Evolutionary conservation across 2,888 invertebrate species (phyloP), one percentile per base, ranked within the genome.

Genomic region (Yponomeuta evonymella): DNA sequence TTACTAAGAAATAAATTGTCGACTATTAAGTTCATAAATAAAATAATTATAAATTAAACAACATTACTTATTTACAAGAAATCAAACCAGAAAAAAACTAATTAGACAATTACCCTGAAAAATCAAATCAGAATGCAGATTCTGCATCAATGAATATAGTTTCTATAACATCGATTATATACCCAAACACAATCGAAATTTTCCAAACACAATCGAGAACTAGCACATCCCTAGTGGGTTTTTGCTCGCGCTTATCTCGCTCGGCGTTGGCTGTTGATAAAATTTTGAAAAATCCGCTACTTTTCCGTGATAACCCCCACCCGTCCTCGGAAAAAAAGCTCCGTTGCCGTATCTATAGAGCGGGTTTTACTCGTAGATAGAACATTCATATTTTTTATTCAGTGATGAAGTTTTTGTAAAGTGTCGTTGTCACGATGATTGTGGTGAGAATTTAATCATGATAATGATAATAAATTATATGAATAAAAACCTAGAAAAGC

Each of bases 201-300:
- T 33, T 3, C 3, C 36, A 51, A 51, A 51, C 70, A 71, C 68
- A 70, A 70, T 70, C 33, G 70, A 68, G 68, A 29, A 5, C 48
- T 3, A 67, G 77, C 77, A 70, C 91, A 85, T 81, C 91, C 80
- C 91, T 91, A 90, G 72, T 30, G 12, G 65, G 51, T 68, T 67
- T 64, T 66, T 29, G 48, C 70, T 58, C 63, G 48, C 58, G 66
- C 70, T 23, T 69, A 68, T 72, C 73, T 72, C 67, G 10, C 48
- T 69, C 67, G 48, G 51, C 71, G 70, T 69, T 67, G 71, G 68
- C 62, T 70, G 69, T 65, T 82, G 92, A 93, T 93, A 92, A 92
- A 92, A 92, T 91, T 92, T 90, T 90, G 92, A 92, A 93, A 93
- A 93, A 92, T 89, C 79, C 85, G 81, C 84, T 83, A 91, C 91